Evolutionary conservation across 2,113 vertebrate genomes (phyloP).

Genomic region (Enhydra lutris): DNA sequence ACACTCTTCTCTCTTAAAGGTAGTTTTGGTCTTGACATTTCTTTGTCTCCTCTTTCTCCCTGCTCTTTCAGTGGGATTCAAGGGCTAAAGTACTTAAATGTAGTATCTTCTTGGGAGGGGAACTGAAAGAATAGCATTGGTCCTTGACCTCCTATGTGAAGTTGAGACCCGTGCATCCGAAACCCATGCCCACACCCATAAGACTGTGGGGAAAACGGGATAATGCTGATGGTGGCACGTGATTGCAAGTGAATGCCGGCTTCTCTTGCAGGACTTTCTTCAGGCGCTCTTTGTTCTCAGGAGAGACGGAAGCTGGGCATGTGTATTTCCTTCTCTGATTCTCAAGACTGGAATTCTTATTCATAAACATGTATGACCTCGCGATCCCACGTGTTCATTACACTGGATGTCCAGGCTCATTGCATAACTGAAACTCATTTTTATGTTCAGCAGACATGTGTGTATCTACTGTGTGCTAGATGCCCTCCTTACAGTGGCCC

Average conservation of each 20-base stretch:
- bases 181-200: neutral
- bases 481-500: neutral
- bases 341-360: neutral
- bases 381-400: neutral
- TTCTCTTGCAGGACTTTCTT: neutral
- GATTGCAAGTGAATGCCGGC: neutral
- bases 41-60: neutral
- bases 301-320: neutral
- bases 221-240: neutral
- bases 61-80: neutral
- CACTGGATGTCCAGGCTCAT: neutral
- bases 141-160: constrained; percentile 16
- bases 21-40: neutral
- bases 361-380: neutral
- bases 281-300: neutral
- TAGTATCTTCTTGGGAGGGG: neutral
- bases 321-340: constrained; percentile 27
- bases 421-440: neutral
- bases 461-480: neutral
- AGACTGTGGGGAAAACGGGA: neutral
- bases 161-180: neutral
- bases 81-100: neutral
- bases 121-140: neutral
- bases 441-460: neutral
- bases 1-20: neutral